Evolutionary conservation across 2,113 vertebrate genomes (phyloP).

Genomic region (Ibidorhyncha struthersii): DNA sequence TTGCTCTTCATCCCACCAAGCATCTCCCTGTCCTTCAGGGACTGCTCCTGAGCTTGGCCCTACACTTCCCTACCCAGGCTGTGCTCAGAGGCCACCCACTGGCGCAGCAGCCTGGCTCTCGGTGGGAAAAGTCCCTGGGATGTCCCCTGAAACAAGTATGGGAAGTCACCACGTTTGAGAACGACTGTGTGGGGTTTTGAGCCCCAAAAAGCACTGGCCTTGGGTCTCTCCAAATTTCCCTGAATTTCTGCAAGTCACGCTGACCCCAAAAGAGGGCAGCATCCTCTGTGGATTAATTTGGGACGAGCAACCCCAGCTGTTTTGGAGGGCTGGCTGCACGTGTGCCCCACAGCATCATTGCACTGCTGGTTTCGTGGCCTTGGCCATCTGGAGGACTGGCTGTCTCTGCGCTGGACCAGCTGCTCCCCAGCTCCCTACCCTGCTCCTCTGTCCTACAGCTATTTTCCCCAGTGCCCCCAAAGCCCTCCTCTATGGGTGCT

Average conservation of each 20-base stretch:
- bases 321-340: background rate
- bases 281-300: background rate
- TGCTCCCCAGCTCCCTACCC: background rate
- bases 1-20: background rate
- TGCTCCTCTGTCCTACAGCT: background rate
- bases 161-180: background rate
- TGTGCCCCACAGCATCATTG: background rate
- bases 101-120: background rate
- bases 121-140: background rate
- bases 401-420: background rate
- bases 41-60: background rate
- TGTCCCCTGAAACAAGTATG: background rate
- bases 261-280: constrained; percentile 53
- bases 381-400: background rate
- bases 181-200: fast-evolving
- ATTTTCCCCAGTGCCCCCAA: background rate
- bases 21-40: background rate
- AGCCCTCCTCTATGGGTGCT: background rate
- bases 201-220: background rate
- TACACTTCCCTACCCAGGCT: background rate
- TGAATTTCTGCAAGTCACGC: background rate
- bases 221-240: background rate
- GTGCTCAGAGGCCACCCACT: fast-evolving
- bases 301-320: background rate
- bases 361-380: fast-evolving